Conservation (phyloP, 2,113 vertebrate species). For the Cyanoramphus novaezelandiae region DNA sequence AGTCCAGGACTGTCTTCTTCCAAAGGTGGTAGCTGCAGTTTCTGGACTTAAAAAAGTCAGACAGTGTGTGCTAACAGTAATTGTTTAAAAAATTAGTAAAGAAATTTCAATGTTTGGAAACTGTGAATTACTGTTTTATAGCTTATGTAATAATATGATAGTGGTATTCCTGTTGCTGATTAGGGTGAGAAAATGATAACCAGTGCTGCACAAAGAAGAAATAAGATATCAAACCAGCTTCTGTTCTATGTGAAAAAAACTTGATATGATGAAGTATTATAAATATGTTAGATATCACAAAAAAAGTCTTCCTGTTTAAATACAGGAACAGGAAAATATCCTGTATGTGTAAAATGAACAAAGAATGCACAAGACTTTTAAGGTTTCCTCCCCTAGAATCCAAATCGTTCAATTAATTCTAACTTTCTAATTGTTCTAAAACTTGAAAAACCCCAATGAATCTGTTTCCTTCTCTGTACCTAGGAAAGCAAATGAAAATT, state of each 20-base stretch:
- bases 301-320: background rate
- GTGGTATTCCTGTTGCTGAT: background rate
- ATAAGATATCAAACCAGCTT: background rate
- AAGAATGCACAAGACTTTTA: background rate
- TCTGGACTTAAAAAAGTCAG: background rate
- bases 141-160: background rate
- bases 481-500: background rate
- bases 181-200: background rate
- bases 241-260: background rate
- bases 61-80: background rate
- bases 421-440: background rate
- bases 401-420: background rate
- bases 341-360: background rate
- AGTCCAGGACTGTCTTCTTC: background rate
- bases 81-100: background rate
- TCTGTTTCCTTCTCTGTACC: background rate
- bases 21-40: background rate
- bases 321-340: background rate
- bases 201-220: background rate
- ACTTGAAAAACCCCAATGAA: background rate
- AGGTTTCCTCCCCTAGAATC: rapidly evolving
- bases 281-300: background rate
- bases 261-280: background rate
- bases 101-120: background rate
- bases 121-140: background rate